Percentiles rank a stretch among this genome's conserved stretches.
phyloP scores from a whole-genome alignment of 2,113 vertebrate genomes.

The Odocoileus hemionus region DNA sequence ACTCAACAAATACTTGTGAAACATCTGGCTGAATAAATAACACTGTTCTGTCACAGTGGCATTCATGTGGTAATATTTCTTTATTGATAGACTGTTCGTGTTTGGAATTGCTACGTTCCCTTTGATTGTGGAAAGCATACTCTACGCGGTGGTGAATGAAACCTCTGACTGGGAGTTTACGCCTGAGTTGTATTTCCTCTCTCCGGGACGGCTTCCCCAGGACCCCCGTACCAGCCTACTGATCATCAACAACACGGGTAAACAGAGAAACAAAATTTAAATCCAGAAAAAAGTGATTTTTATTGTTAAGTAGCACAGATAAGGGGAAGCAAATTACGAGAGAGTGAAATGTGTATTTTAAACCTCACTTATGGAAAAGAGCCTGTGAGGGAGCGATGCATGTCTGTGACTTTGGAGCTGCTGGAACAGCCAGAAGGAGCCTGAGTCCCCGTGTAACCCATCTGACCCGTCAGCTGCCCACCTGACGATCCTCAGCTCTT shows the following conservation, averaged over 20 bases:
- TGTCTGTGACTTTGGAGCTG: neutral
- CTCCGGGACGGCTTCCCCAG: conserved; percentile 72
- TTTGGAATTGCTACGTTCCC: conserved; percentile 81
- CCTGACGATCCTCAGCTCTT: neutral
- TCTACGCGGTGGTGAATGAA: conserved; percentile 60
- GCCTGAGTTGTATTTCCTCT: conserved; percentile 86
- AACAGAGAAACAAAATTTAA: conserved; percentile 38
- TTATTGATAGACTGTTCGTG: conserved; percentile 82
- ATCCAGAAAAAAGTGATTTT: neutral
- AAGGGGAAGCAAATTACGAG: neutral
- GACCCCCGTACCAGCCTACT: conserved; percentile 85
- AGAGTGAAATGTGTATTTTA: neutral
- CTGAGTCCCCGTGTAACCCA: neutral
- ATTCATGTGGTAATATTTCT: neutral
- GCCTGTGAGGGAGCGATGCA: neutral
- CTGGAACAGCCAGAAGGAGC: neutral
- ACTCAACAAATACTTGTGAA: neutral
- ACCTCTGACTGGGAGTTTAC: conserved; percentile 80
- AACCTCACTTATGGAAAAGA: neutral
- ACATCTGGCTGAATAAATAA: neutral
- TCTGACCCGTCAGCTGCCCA: neutral
- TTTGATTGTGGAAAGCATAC: conserved; percentile 70
- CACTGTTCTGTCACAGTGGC: neutral
- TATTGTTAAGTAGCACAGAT: neutral
- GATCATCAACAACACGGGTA: conserved; percentile 91